Evolutionary conservation across 2,797 vertebrate genomes (phyloP), one percentile per base, ranked within the genome.

Genomic region (Mustela erminea): DNA sequence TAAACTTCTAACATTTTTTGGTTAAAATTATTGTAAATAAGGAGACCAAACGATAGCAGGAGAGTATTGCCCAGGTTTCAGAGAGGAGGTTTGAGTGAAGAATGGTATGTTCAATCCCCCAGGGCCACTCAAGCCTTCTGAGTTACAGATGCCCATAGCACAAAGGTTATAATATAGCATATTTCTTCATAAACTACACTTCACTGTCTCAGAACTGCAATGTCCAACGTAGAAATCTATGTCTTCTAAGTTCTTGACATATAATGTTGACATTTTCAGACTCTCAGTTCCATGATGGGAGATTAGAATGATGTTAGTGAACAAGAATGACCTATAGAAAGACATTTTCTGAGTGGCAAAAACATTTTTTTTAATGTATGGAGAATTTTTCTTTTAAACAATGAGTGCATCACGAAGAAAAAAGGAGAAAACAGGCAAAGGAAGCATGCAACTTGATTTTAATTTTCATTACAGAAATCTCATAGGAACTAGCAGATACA

Each of bases 261-360:
- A 72, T 46, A 90, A 83, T 32, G 87, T 87, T 96, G 96, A 96
- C 94, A 96, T 95, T 97, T 97, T 86, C 78, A 90, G 88, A 89
- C 87, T 72, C 27, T 90, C 90, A 66, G 38, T 85, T 81, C 54
- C 89, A 14, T 86, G 89, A 81, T 80, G 92, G 92, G 96, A 97
- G 95, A 93, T 95, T 85, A 96, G 72, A 95, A 68, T 78, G 89
- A 93, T 38, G 89, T 20, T 49, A 4, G 70, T 58, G 86, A 95
- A 95, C 82, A 96, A 64, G 70, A 87, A 90, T 93, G 87, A 97
- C 94, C 94, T 93, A 87, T 43, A 77, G 66, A 90, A 97, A 95
- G 94, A 94, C 14, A 49, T 62, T 96, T 90, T 96, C 89, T 90
- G 56, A 96, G 75, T n/a, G 62, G 70, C 58, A 49, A 94, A 96